Percentiles rank a stretch among this genome's conserved stretches.
Conservation (phyloP, 2,113 vertebrate genomes). For the Phoxinus phoxinus region DNA sequence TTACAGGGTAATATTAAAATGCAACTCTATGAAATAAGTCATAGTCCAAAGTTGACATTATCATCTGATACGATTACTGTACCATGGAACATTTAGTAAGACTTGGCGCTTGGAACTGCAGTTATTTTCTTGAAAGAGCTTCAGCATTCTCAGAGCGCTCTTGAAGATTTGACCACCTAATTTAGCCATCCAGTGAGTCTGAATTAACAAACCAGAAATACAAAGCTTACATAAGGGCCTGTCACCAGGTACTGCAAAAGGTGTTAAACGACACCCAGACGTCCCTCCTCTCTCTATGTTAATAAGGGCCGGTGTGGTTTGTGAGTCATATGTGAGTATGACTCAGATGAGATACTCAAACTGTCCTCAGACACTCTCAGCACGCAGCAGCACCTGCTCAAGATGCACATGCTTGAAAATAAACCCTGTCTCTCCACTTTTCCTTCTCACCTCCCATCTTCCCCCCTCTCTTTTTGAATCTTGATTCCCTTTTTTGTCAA, state of each 20-base stretch:
- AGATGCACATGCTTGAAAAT: slow-evolving; percentile 12
- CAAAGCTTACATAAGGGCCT: background rate
- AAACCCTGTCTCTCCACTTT: background rate
- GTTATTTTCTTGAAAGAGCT: background rate
- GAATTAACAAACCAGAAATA: slow-evolving; percentile 34
- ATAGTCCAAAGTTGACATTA: background rate
- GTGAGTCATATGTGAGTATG: slow-evolving; percentile 39
- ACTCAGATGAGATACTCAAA: slow-evolving; percentile 41
- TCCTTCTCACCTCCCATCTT: background rate
- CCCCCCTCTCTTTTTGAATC: background rate
- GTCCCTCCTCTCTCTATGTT: background rate
- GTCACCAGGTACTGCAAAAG: slow-evolving; percentile 1
- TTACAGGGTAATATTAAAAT: no score
- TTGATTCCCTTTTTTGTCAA: background rate
- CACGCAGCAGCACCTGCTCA: slow-evolving; percentile 38
- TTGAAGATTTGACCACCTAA: background rate
- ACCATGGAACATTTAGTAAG: background rate
- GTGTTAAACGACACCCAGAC: slow-evolving; percentile 22
- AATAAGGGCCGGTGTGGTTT: slow-evolving; percentile 26
- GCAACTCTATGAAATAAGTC: background rate
- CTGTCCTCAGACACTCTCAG: slow-evolving; percentile 26
- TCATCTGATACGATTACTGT: background rate
- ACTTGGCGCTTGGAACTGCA: background rate
- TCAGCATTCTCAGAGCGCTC: background rate
- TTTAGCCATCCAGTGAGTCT: slow-evolving; percentile 11